These are phyloP conservation scores for Morpho deidamia DNA, from an alignment of 2,888 invertebrate genomes.

Conservation along the genomic window DNA sequence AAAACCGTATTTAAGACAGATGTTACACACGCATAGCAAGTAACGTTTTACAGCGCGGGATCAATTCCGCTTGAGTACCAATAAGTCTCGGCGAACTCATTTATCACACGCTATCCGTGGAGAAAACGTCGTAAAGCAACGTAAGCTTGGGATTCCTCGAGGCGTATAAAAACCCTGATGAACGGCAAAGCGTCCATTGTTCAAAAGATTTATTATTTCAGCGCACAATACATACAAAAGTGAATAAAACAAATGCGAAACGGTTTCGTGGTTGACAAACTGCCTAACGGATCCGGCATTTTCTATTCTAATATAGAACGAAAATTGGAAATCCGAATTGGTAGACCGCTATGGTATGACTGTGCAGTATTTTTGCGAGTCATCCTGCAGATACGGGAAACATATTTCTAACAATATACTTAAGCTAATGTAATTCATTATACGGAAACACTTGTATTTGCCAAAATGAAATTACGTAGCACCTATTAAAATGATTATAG, in stretches of 20 bases:
- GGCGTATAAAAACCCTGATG: slow-evolving; percentile 40
- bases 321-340: slow-evolving; percentile 45
- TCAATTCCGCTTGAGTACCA: slow-evolving; percentile 21
- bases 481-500: too few species aligned
- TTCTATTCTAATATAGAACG: slow-evolving; percentile 46
- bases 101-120: slow-evolving; percentile 26
- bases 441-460: not conserved
- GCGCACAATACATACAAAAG: slow-evolving; percentile 45
- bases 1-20: slow-evolving; percentile 5
- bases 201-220: slow-evolving; percentile 48
- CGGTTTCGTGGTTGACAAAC: slow-evolving; percentile 36
- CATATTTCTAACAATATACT: not conserved
- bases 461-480: not conserved
- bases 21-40: slow-evolving; percentile 1
- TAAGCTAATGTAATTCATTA: not conserved
- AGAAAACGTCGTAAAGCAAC: slow-evolving; percentile 28
- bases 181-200: slow-evolving; percentile 40
- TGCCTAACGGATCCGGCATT: slow-evolving; percentile 36
- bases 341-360: slow-evolving; percentile 25
- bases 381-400: not conserved
- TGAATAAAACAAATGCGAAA: slow-evolving; percentile 42
- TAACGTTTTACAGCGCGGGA: slow-evolving; percentile 1
- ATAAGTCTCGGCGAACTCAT: slow-evolving; percentile 26
- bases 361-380: slow-evolving; percentile 10
- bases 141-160: slow-evolving; percentile 29